Base-by-base conservation (phyloP, 2,797 vertebrate genomes). In the Sebastolobus altivelis region DNA sequence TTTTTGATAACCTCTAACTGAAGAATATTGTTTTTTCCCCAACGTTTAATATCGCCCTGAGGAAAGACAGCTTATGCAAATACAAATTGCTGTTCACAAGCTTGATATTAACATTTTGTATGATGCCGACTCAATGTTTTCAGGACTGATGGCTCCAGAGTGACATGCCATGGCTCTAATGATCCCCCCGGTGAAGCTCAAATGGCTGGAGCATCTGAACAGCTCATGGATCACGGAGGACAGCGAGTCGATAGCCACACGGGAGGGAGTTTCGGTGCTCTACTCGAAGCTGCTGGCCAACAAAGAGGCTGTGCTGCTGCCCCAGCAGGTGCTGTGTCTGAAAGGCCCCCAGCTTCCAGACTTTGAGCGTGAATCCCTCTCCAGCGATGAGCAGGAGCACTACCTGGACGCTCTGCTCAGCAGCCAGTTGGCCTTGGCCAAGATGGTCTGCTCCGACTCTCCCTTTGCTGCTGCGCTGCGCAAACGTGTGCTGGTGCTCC, bases 181-280 rank as follows among this genome's bases (percentile, higher is more conserved):
- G 97, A 97, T 99, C 88, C 98, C 98, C 72, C 98, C 97, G 46
- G 98, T 99, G 92, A 99, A 99, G 87, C 95, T 99, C 80, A 99
- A 99, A 94, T 99, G 98, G 98, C 96, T 99, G 72, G 98, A 99
- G 95, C 98, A 99, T 91, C 96, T 99, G 0, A 99, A 99, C 95
- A 98, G 98, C 95, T 99, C 98, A 52, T 99, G 98, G 98, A 99
- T 99, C 91, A 97, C 97, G 6, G 98, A 99, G 89, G 98, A 99
- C 95, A 99, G 98, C 77, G 98, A 99, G 94, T 99, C 98, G 46
- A 98, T 99, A 67, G 97, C 98, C 79, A 99, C 98, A 0, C 96
- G 98, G 91, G 98, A 99, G 74, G 98, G 98, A 3, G 98, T 99
- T 54, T 96, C 97, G 10, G 74, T 98, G 90, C 93, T 99, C 10